These are phyloP conservation scores for Excalfactoria chinensis DNA, from an alignment of 2,113 vertebrate genomes.

Conservation along the genomic window DNA sequence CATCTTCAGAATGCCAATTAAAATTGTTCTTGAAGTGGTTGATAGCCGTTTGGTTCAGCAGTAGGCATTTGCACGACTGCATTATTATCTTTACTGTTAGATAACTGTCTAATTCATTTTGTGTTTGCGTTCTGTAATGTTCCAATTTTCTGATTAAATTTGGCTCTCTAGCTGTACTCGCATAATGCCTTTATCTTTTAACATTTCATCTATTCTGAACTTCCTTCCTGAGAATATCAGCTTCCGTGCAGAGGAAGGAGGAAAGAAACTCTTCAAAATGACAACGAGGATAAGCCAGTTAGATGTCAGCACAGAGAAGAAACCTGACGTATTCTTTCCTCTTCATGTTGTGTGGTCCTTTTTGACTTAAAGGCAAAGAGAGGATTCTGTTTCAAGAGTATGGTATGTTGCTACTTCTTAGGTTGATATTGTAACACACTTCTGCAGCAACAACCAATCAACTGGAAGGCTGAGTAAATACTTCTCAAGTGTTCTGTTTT, in stretches of 20 bases:
- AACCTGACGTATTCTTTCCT: not conserved
- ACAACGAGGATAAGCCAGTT: not conserved
- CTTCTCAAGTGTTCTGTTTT: not conserved
- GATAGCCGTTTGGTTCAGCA: not conserved
- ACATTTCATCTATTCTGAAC: not conserved
- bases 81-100: not conserved
- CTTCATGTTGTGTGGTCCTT: not conserved
- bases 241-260: not conserved
- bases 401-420: not conserved
- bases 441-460: not conserved
- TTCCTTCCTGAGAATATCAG: not conserved
- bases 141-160: not conserved
- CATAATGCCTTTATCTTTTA: not conserved
- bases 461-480: not conserved
- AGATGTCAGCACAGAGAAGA: not conserved
- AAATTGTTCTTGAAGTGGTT: not conserved
- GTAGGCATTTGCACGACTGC: not conserved
- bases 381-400: not conserved
- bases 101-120: not conserved
- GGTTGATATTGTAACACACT: not conserved
- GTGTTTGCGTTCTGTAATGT: not conserved
- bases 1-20: not conserved
- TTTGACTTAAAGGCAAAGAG: not conserved
- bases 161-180: not conserved
- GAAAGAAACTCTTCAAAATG: not conserved